Evolutionary conservation across 2,888 invertebrate species (phyloP).

Genomic region (Bombyx huttoni): DNA sequence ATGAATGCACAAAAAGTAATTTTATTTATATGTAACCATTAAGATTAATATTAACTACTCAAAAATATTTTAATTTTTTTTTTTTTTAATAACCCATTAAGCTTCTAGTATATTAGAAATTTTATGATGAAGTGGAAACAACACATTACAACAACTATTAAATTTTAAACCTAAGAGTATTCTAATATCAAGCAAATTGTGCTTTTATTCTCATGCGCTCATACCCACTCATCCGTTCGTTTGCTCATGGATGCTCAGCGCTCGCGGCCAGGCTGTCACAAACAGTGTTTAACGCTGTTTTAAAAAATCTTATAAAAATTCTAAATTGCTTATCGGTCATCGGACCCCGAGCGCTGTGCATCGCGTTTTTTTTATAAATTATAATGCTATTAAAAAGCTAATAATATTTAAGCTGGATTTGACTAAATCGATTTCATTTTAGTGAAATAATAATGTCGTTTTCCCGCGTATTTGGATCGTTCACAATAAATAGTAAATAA

Average conservation of each 20-base stretch:
- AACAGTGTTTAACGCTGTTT: background rate
- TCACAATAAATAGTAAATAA: slow-evolving; percentile 67
- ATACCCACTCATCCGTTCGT: background rate
- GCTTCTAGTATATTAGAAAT: slow-evolving; percentile 45
- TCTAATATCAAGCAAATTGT: slow-evolving; percentile 26
- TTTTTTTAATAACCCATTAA: slow-evolving; percentile 12
- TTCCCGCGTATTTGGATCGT: slow-evolving; percentile 20
- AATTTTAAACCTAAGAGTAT: slow-evolving; percentile 42
- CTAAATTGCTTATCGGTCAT: background rate
- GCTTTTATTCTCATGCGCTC: slow-evolving; percentile 3
- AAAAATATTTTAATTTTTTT: slow-evolving; percentile 28
- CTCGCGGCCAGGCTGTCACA: background rate
- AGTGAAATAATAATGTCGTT: background rate
- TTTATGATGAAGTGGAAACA: slow-evolving; percentile 46
- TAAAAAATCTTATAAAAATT: background rate
- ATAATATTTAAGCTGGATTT: slow-evolving; percentile 36
- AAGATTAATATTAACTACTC: slow-evolving; percentile 41
- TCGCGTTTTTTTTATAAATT: background rate
- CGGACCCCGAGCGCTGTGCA: background rate
- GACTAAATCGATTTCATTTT: slow-evolving; percentile 33
- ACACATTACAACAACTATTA: slow-evolving; percentile 62
- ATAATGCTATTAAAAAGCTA: background rate
- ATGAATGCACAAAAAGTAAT: slow-evolving; percentile 46
- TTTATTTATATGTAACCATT: slow-evolving; percentile 27
- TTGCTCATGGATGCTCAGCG: background rate